phyloP scores from a whole-genome alignment of 2,113 vertebrate genomes.

The Myrmophylax atrothorax region DNA sequence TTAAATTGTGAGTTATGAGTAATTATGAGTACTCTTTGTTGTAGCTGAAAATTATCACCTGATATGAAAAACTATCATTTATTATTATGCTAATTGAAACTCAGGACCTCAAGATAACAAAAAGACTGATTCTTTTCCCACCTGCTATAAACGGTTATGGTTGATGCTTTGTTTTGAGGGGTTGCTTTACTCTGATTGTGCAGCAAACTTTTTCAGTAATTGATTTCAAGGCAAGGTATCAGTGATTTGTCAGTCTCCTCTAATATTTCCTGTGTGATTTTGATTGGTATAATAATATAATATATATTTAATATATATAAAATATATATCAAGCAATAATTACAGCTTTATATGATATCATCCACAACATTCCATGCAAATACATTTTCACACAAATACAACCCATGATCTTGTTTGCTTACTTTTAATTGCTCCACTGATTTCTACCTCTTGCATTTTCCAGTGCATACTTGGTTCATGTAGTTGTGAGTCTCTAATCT shows the following conservation, averaged over 20 bases:
- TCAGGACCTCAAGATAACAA: neutral
- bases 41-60: neutral
- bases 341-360: neutral
- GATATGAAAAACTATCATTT: neutral
- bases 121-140: neutral
- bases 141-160: neutral
- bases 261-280: neutral
- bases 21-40: neutral
- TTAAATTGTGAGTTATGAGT: neutral
- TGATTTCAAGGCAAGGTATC: neutral
- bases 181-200: neutral
- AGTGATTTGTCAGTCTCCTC: neutral
- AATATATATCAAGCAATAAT: neutral
- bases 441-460: neutral
- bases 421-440: neutral
- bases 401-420: neutral
- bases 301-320: no score
- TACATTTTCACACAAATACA: neutral
- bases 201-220: neutral
- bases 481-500: neutral
- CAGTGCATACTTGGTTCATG: neutral
- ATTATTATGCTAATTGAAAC: neutral
- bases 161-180: neutral
- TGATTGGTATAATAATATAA: neutral
- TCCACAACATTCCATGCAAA: neutral